Evolutionary conservation across 2,113 vertebrate species (phyloP).

Genomic region (Eolophus roseicapilla): DNA sequence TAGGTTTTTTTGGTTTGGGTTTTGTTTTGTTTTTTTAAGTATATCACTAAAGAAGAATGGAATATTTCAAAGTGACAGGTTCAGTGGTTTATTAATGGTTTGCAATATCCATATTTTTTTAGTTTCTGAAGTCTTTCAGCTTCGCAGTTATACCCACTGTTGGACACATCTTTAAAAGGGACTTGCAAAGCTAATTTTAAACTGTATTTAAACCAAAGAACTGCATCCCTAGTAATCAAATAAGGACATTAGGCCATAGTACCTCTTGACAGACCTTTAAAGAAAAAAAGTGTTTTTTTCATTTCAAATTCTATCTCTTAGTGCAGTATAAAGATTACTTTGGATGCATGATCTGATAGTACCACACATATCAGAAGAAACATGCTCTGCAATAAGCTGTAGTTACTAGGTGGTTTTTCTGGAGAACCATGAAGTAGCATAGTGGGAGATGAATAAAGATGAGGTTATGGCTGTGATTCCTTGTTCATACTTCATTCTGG

Average conservation of each 20-base stretch:
- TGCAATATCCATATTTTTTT: neutral
- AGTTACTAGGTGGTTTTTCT: constrained; percentile 6
- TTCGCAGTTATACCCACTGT: neutral
- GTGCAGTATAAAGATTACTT: neutral
- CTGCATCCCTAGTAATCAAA: neutral
- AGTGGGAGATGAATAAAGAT: constrained; percentile 11
- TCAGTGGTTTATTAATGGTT: neutral
- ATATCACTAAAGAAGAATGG: neutral
- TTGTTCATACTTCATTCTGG: neutral
- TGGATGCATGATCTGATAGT: neutral
- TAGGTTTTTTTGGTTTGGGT: neutral
- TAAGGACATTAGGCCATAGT: neutral
- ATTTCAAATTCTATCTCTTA: neutral
- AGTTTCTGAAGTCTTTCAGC: neutral
- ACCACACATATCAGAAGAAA: neutral
- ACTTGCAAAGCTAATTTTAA: neutral
- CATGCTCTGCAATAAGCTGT: neutral
- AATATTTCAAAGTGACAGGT: neutral
- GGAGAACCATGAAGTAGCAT: neutral
- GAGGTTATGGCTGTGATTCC: neutral
- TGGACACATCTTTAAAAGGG: neutral
- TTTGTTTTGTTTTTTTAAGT: neutral
- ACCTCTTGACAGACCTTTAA: neutral
- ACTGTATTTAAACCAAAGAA: neutral
- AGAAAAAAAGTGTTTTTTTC: neutral